Evolutionary conservation across 2,888 invertebrate species (phyloP), one percentile per base, ranked within the genome.

Genomic region (Apocheima hispidaria): DNA sequence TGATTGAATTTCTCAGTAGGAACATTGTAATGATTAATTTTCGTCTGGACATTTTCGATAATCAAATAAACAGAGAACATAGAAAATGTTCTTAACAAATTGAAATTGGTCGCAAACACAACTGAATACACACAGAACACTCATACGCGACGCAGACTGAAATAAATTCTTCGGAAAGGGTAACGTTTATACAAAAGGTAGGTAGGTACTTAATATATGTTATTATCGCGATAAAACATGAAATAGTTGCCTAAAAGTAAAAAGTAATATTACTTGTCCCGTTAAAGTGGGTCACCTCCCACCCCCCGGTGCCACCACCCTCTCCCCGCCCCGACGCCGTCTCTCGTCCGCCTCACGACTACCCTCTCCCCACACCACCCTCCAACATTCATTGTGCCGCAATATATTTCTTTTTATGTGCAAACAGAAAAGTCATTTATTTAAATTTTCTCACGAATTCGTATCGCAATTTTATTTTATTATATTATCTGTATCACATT

Each of bases 381-480:
- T 86, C 89, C 88, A 86, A 90, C 92, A 92, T 91, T 91, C 92
- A 92, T 92, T 92, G 92, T 91, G 92, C 92, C 92, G 92, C 92
- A 92, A 92, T 92, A 92, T 92, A 92, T 92, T 92, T 92, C 91
- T 92, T 92, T 92, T 92, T 92, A 92, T 92, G 92, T 92, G 92
- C 92, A 92, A 92, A 92, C 92, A 92, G 92, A 92, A 92, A 92
- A 92, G 92, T 91, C 91, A 92, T 92, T 92, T 92, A 92, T 92
- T 92, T 92, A 92, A 92, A 92, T 91, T 92, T 92, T 92, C 92
- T 92, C 92, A 92, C 92, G 92, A 92, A 92, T 92, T 92, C 91
- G 88, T 90, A 90, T 90, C 85, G 91, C 91, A 92, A 92, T 92
- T 92, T 92, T 88, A 90, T 92, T 92, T 90, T 91, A 91, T 91